Evolutionary conservation across 2,797 vertebrate species (phyloP).

Genomic region (Microctenopoma stevenorrisi): DNA sequence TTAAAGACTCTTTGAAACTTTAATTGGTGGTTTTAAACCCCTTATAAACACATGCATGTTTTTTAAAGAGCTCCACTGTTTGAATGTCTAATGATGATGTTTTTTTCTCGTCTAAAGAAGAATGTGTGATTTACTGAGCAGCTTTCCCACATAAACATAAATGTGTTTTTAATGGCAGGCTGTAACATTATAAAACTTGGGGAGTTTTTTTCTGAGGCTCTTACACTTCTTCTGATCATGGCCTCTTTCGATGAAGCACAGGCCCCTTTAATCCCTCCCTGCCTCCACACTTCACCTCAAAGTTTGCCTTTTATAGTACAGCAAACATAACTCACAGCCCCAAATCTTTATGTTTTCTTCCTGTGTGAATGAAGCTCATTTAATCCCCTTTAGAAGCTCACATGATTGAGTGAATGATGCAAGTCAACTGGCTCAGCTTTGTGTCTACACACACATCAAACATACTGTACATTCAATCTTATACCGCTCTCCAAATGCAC

Average conservation of each 20-base stretch:
- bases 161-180: conserved; percentile 48
- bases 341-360: conserved; percentile 23
- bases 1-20: conserved; percentile 24
- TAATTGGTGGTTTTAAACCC: conserved; percentile 54
- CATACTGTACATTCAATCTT: conserved; percentile 6
- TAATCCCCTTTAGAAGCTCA: conserved; percentile 37
- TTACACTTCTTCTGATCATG: conserved; percentile 52
- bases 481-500: conserved; percentile 18
- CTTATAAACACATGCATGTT: conserved; percentile 52
- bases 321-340: conserved; percentile 56
- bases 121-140: conserved; percentile 58
- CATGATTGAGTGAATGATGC: conserved; percentile 9
- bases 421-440: conserved; percentile 20
- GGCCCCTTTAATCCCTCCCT: conserved; percentile 59
- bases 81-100: conserved; percentile 40
- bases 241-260: conserved; percentile 64
- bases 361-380: conserved; percentile 34
- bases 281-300: conserved; percentile 40
- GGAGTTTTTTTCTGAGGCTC: conserved; percentile 60
- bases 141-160: conserved; percentile 52
- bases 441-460: conserved; percentile 23
- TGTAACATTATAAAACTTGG: conserved; percentile 56
- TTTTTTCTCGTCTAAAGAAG: conserved; percentile 39
- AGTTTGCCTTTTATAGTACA: conserved; percentile 51
- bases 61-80: conserved; percentile 38